Evolutionary conservation across 2,888 invertebrate species (phyloP), one percentile per base, ranked within the genome.

Genomic region (Polylopha cassiicola): DNA sequence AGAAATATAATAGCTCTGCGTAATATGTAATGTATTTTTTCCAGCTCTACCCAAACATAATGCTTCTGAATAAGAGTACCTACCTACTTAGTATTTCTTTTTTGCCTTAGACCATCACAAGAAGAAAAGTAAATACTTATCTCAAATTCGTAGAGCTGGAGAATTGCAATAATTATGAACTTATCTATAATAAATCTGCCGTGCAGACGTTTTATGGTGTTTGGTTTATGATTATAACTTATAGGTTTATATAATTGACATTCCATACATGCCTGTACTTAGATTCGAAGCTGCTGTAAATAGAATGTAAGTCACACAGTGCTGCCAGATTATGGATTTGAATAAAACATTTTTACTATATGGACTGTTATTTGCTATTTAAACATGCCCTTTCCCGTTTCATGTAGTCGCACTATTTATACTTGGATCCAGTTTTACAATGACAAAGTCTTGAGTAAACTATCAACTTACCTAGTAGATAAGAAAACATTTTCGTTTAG

Each of bases 271-370:
- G 51, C 51, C 54, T 70, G 74, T 81, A 78, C 73, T 75, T 79
- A 75, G 73, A 62, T 73, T 76, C 68, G 61, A 68, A 65, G 65
- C 54, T 60, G 60, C 65, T 74, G 75, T 81, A 76, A 66, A 77
- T 77, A 79, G 60, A 65, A 69, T 72, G 65, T 71, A 73, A 70
- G 70, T 65, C 61, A 67, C 59, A 61, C 68, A 71, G 73, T 61
- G 64, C 66, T 65, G 68, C 70, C 77, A 65, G 69, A 73, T 72
- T 72, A 72, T 64, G 73, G 77, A 81, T 78, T 82, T 80, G 76
- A 81, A 77, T 82, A 80, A 80, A 78, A 61, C 56, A 58, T 72
- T 76, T 79, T 76, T 73, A 67, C 57, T 58, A 58, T 52, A 47
- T 48, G 32, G 32, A 14, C 24, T 18, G 47, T 48, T 44, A 51